A percentile compares a stretch with the other conserved stretches of the same genome.
phyloP scores from a whole-genome alignment of 2,797 vertebrate genomes.

The Denticeps clupeoides region DNA sequence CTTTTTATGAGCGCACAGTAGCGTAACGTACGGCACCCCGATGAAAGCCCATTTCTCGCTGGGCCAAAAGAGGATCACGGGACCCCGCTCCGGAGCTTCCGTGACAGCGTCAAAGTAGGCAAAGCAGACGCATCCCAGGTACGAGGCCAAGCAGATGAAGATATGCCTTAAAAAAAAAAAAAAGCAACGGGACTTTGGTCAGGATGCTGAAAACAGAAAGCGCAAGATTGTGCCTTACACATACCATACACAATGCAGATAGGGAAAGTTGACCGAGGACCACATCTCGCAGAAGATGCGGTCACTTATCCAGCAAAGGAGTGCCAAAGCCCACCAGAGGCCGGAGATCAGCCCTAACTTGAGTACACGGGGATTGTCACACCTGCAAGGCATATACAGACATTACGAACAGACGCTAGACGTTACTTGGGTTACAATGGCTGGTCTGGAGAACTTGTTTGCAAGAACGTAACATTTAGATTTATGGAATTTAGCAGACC shows the following conservation, averaged over 20 bases:
- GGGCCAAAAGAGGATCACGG: conserved; percentile 95
- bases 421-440: too few species aligned
- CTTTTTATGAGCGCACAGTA: conserved; percentile 82
- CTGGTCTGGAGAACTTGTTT: too few species aligned
- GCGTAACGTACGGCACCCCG: conserved; percentile 82
- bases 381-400: conserved; percentile 51
- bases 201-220: too few species aligned
- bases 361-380: conserved; percentile 91
- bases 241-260: conserved; percentile 92
- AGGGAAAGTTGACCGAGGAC: conserved; percentile 93
- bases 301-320: conserved; percentile 96
- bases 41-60: conserved; percentile 98
- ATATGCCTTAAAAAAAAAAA: conserved; percentile 75
- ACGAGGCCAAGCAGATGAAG: conserved; percentile 89
- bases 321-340: conserved; percentile 83
- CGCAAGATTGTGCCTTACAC: too few species aligned
- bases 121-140: conserved; percentile 92
- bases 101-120: conserved; percentile 90
- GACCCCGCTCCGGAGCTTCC: conserved; percentile 89
- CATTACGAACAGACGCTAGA: too few species aligned
- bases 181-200: too few species aligned
- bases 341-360: conserved; percentile 77
- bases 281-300: conserved; percentile 90
- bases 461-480: too few species aligned
- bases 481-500: too few species aligned